phyloP scores from a whole-genome alignment of 2,888 invertebrate species.

The Nomada fabriciana region DNA sequence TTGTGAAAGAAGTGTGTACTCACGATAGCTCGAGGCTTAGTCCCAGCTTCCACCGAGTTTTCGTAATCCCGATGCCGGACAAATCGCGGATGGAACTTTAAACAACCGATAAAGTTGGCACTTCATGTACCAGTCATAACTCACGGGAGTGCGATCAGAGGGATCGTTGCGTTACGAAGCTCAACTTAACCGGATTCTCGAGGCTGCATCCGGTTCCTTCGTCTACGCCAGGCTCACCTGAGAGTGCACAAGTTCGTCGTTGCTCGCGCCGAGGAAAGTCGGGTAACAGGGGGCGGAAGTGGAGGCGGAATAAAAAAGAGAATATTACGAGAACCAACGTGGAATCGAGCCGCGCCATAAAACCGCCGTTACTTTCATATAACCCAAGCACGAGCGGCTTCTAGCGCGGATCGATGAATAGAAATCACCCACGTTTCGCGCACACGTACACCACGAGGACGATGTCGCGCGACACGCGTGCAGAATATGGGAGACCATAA shows the following conservation, averaged over 20 bases:
- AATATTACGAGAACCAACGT: slow-evolving; percentile 59
- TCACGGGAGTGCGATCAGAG: slow-evolving; percentile 58
- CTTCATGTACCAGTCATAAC: slow-evolving; percentile 68
- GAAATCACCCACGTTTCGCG: slow-evolving; percentile 70
- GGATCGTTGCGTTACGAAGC: slow-evolving; percentile 13
- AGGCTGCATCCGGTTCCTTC: slow-evolving; percentile 33
- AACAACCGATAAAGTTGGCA: slow-evolving; percentile 77
- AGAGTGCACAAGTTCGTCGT: background rate
- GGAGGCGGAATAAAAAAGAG: slow-evolving; percentile 53
- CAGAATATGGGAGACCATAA: slow-evolving; percentile 68
- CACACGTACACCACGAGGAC: slow-evolving; percentile 62
- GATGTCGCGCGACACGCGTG: slow-evolving; percentile 69
- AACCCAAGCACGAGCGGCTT: slow-evolving; percentile 66
- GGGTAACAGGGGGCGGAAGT: slow-evolving; percentile 6
- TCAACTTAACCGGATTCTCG: slow-evolving; percentile 16
- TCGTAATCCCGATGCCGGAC: slow-evolving; percentile 35
- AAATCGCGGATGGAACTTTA: slow-evolving; percentile 67
- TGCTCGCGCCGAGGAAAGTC: slow-evolving; percentile 25
- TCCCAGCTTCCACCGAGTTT: slow-evolving; percentile 17
- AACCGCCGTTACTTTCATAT: slow-evolving; percentile 67
- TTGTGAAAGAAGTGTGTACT: no score
- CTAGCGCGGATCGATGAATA: slow-evolving; percentile 72
- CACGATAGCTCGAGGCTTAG: no score
- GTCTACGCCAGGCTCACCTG: slow-evolving; percentile 15
- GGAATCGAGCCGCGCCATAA: slow-evolving; percentile 63